Base-by-base conservation (phyloP, 2,888 invertebrate species). In the Sisyra terminalis region DNA sequence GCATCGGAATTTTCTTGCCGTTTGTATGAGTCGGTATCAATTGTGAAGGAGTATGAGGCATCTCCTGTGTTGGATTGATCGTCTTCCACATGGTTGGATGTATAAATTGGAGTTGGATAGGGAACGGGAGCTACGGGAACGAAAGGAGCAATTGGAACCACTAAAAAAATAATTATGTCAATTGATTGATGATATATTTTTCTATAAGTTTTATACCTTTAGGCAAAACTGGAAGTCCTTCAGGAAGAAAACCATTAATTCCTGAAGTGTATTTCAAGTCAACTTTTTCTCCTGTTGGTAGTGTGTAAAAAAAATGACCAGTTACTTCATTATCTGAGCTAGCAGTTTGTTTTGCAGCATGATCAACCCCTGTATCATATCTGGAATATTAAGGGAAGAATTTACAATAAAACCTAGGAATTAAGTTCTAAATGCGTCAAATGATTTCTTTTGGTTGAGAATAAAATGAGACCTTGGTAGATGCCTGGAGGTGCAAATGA, bases 231-330 rank as follows among this genome's bases (percentile, higher is more conserved):
- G 50, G 49, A 2, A 49, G 41, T 24, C 45, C 50, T 46, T 49
- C 50, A 6, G 59, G 56, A 5, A 54, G 48, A 47, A 54, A 59
- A 41, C 59, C 59, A 42, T 53, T 50, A 1, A 51, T 49, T 4
- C 59, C 60, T 2, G 59, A 52, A 3, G 57, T 55, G 49, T 61
- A 60, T 45, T 53, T 53, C 9, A 58, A 45, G 16, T 51, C 51
- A 17, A 58, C 46, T 39, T 50, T 44, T 41, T 52, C 45, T 1
- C 57, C 58, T n/a, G 48, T 46, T 8, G 49, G 46, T 39, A 50
- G 50, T 29, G 49, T 51, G 47, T 56, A 58, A 13, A 51, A 50
- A 46, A 55, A 59, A 34, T 53, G 51, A n/a, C 59, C 60, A 29
- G 50, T 46, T 1, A 59, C 57, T 49, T 57, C 50, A 46, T 60